Base-by-base conservation (phyloP, 2,797 vertebrate genomes). In the Enteromius treurensis region DNA sequence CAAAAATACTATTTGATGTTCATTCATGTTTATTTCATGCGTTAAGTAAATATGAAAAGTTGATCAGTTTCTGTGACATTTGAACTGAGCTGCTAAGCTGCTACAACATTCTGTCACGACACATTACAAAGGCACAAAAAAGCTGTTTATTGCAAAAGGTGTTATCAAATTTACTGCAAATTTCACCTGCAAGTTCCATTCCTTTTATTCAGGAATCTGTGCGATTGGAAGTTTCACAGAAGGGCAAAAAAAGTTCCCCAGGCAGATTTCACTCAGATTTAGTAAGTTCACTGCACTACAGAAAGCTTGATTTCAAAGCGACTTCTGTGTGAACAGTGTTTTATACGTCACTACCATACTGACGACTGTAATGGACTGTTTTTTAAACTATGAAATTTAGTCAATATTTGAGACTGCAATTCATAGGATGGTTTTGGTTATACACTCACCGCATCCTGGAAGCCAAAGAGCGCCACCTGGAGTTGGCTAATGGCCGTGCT, bases 401-500 rank as follows among this genome's bases (percentile, higher is more conserved):
- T 1, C 58, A 62, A 6, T 62, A 62, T 62, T 7, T 29, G 60
- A 29, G 60, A 62, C 5, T 2, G 14, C 60, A 62, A 5, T 10
- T 23, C 5, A 55, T 32, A 0, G 10, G 9, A 49, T 1, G 68
- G 42, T 17, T 3, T 14, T 83, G 64, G 8, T 75, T 34, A 19
- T 45, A 80, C 7, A 96, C 98, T 97, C 89, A 99, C 98, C 68
- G 98, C 98, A 60, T 99, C 98, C 89, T 99, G 98, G 90, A 99
- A 99, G 86, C 97, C 93, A n/a, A 99, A 99, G 71, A 99, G 96
- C 75, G 97, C 95, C 4, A 99, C 95, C 90, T 99, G 98, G 85
- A 99, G 95, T 89, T 99, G 98, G 86, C 96, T 99, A 88, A 99
- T 99, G 32, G 98, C 97, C 0, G 96, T 95, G 92, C 97, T 99